These are phyloP conservation scores for Syngnathus acus DNA, from an alignment of 2,797 vertebrate genomes.

Conservation along the genomic window DNA sequence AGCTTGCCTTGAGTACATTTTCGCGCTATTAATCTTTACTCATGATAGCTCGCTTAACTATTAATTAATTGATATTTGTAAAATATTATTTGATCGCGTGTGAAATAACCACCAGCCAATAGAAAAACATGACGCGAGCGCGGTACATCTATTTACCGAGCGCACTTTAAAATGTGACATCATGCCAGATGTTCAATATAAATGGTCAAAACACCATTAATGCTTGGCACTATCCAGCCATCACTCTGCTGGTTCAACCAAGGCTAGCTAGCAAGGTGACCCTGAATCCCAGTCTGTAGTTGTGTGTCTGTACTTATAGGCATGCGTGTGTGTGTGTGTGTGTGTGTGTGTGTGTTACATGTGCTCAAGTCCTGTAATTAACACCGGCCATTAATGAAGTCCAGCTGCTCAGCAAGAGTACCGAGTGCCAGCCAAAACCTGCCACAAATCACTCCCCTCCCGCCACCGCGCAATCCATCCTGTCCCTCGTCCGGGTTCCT, in stretches of 20 bases:
- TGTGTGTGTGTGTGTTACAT: constrained; percentile 15
- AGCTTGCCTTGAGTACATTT: background rate
- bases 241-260: constrained; percentile 50
- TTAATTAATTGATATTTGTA: background rate
- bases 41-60: background rate
- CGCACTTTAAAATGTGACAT: background rate
- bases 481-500: constrained; percentile 3
- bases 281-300: constrained; percentile 51
- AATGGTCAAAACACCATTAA: background rate
- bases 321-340: constrained; percentile 13
- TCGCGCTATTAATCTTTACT: background rate
- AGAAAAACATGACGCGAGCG: background rate
- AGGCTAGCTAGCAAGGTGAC: constrained; percentile 61
- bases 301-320: constrained; percentile 13
- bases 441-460: constrained; percentile 52
- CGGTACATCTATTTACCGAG: background rate
- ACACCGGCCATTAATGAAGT: constrained; percentile 95
- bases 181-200: background rate
- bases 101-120: background rate
- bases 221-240: constrained; percentile 42
- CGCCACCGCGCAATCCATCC: constrained; percentile 26
- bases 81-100: background rate
- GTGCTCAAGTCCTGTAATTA: constrained; percentile 79
- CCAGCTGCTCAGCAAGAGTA: constrained; percentile 87
- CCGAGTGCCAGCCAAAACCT: constrained; percentile 78